A percentile compares a stretch with the other conserved stretches of the same genome.
Conservation (phyloP, 2,888 invertebrate genomes). For the Papilio demoleus region DNA sequence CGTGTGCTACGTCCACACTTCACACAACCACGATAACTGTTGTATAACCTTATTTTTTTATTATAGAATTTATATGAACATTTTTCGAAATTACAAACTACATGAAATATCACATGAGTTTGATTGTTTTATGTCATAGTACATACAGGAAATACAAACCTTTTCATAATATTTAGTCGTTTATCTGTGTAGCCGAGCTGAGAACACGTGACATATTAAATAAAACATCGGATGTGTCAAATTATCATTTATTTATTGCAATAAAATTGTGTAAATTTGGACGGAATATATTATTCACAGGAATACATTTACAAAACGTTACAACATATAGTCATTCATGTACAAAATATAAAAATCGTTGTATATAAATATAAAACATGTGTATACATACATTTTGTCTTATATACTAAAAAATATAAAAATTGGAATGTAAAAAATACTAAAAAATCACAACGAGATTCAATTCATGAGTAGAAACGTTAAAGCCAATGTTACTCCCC, state of each 20-base stretch:
- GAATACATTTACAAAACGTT: conserved; percentile 7
- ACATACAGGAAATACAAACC: no score
- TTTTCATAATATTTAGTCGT: no score
- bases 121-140: no score
- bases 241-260: conserved; percentile 55
- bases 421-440: conserved; percentile 37
- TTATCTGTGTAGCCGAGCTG: no score
- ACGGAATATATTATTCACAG: conserved; percentile 54
- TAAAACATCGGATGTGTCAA: conserved; percentile 52
- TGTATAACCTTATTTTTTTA: no score
- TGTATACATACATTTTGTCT: conserved; percentile 33
- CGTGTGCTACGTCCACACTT: no score
- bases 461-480: conserved; percentile 33
- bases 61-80: no score
- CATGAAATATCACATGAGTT: no score
- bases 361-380: conserved; percentile 16
- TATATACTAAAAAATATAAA: conserved; percentile 36
- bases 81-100: no score
- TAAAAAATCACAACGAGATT: conserved; percentile 35
- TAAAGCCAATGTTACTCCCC: conserved; percentile 37
- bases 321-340: conserved; percentile 29
- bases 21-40: no score
- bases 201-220: no score
- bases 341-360: conserved; percentile 14
- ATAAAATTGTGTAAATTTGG: conserved; percentile 52